Conservation (phyloP, 2,888 invertebrate genomes). For the Plebejus anna region DNA sequence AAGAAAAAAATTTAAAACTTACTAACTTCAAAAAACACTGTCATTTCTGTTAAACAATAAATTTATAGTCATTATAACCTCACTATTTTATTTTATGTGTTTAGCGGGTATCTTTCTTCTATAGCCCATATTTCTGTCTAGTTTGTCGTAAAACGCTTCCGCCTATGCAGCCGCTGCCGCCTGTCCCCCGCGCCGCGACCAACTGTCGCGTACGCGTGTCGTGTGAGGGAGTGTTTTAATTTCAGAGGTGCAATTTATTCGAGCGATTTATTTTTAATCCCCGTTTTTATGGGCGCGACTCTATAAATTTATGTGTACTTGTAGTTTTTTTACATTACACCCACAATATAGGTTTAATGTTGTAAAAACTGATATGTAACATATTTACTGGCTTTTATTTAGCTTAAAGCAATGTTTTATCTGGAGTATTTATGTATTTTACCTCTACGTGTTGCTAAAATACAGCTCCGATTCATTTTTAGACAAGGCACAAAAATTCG, state of each 20-base stretch:
- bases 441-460: neutral
- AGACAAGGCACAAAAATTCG: neutral
- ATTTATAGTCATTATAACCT: neutral
- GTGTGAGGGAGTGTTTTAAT: constrained; percentile 78
- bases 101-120: no score
- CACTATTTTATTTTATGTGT: neutral
- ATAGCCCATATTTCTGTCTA: neutral
- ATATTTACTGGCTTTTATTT: constrained; percentile 31
- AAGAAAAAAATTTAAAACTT: neutral
- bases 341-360: constrained; percentile 42
- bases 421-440: neutral
- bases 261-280: constrained; percentile 80
- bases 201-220: constrained; percentile 67
- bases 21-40: neutral
- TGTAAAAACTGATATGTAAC: constrained; percentile 32
- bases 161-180: neutral
- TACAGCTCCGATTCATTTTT: neutral
- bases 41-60: neutral
- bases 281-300: constrained; percentile 75
- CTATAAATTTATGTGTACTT: constrained; percentile 75
- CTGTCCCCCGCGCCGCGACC: constrained; percentile 37
- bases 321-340: constrained; percentile 57
- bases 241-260: constrained; percentile 80
- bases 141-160: neutral
- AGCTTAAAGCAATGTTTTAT: constrained; percentile 3